phyloP scores from a whole-genome alignment of 1,140 invertebrate species.

The Dryas iulia region DNA sequence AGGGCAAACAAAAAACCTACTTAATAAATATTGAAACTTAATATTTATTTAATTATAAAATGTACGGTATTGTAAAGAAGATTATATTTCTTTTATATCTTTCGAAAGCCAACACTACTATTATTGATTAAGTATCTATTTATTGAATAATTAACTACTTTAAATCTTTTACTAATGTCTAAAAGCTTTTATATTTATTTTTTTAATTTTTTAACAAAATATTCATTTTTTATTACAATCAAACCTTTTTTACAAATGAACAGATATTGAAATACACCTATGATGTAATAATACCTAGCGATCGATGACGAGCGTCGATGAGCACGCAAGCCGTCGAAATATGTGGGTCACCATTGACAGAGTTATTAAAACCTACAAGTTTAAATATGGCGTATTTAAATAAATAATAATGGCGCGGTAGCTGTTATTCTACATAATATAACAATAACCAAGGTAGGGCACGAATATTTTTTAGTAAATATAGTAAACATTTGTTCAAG shows the following conservation, averaged over 20 bases:
- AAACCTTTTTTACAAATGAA: background rate
- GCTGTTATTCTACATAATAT: background rate
- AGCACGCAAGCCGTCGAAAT: slow-evolving; percentile 17
- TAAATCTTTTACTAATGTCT: too few species aligned
- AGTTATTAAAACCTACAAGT: slow-evolving; percentile 15
- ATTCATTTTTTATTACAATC: background rate
- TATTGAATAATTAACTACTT: too few species aligned
- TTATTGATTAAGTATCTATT: too few species aligned
- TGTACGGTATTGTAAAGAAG: too few species aligned
- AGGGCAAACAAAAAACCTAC: too few species aligned
- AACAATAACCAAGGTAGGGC: background rate
- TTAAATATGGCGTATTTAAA: background rate
- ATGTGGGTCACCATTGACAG: slow-evolving; percentile 18
- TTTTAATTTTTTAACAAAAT: too few species aligned
- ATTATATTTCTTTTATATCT: too few species aligned
- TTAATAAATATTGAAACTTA: too few species aligned
- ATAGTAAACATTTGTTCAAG: background rate
- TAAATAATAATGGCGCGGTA: background rate
- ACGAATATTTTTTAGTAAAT: background rate
- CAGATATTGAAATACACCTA: background rate
- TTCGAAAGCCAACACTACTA: too few species aligned
- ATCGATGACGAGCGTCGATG: slow-evolving; percentile 20
- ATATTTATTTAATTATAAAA: too few species aligned
- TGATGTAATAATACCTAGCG: slow-evolving; percentile 18
- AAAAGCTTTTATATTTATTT: too few species aligned